Base-by-base conservation (phyloP, 2,888 invertebrate species). In the Tribolium freemani region DNA sequence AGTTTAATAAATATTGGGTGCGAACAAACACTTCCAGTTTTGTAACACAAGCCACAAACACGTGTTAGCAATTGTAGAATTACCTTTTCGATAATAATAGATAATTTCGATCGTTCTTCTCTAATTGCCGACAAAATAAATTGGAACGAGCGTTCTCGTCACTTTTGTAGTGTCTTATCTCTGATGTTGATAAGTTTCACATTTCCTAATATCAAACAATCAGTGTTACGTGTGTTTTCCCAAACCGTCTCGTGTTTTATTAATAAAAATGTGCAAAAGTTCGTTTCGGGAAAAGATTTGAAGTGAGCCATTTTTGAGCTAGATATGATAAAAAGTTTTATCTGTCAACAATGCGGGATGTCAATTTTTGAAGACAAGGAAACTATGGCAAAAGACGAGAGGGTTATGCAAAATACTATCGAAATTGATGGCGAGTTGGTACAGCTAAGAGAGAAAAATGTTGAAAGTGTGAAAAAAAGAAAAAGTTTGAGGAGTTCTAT, bases 161-260 rank as follows among this genome's bases (percentile, higher is more conserved):
- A 6, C 8, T 63, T 66, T 45, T 48, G 26, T 48, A 54, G 13
- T 45, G 8, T 68, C 68, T 70, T 70, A 70, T 70, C 70, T 56
- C 13, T 50, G 57, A 56, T 31, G 31, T 20, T 70, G 63, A 70
- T 64, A 54, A 63, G 50, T 45, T 61, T 60, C 9, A 54, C 31
- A 31, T 70, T 63, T 70, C 26, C 16, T 50, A 61, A 69, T 60
- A 20, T 66, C 66, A 60, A 69, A 69, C 61, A 69, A 69, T 48
- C 56, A 56, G 46, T 64, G 30, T 56, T 54, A 54, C 56, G 56
- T 54, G 46, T 21, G 38, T 38, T 20, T 11, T 45, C 13, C 51
- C 20, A 53, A 31, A 10, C n/a, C 44, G 9, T 38, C 21, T 38
- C 44, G 53, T 64, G 51, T 38, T 64, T 11, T n/a, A 1, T 10